A percentile compares a stretch with the other conserved stretches of the same genome.
Evolutionary conservation across 2,113 vertebrate species (phyloP).

Genomic region (Cairina moschata): DNA sequence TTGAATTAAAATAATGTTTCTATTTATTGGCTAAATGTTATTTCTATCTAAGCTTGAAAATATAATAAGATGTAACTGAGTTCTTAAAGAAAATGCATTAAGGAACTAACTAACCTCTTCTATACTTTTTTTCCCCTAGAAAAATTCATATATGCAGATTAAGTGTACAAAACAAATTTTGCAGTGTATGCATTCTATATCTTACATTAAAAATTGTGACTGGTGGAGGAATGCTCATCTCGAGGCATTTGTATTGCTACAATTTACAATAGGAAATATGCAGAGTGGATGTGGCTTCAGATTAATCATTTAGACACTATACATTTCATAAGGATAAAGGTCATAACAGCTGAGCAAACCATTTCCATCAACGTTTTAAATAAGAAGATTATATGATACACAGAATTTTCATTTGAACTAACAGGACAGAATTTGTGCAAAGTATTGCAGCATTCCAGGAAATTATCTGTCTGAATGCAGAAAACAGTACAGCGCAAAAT

Average conservation of each 20-base stretch:
- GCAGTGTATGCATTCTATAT: not conserved
- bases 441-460: not conserved
- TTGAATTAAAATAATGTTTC: not conserved
- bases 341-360: constrained; percentile 62
- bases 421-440: not conserved
- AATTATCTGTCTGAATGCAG: not conserved
- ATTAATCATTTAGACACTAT: constrained; percentile 61
- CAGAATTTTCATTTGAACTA: constrained; percentile 42
- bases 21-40: not conserved
- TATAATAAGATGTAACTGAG: not conserved
- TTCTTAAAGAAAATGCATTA: not conserved
- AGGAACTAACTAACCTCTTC: not conserved
- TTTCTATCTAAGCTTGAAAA: not conserved
- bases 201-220: not conserved
- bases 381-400: constrained; percentile 23
- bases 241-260: not conserved
- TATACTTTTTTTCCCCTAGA: not conserved
- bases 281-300: constrained; percentile 24
- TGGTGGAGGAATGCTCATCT: not conserved
- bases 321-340: constrained; percentile 65
- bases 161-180: not conserved
- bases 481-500: not conserved
- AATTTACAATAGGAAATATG: not conserved
- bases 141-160: not conserved
- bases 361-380: constrained; percentile 63